These are phyloP conservation scores for Drosophila suboccidentalis DNA, from an alignment of 2,888 invertebrate species.

Conservation along the genomic window DNA sequence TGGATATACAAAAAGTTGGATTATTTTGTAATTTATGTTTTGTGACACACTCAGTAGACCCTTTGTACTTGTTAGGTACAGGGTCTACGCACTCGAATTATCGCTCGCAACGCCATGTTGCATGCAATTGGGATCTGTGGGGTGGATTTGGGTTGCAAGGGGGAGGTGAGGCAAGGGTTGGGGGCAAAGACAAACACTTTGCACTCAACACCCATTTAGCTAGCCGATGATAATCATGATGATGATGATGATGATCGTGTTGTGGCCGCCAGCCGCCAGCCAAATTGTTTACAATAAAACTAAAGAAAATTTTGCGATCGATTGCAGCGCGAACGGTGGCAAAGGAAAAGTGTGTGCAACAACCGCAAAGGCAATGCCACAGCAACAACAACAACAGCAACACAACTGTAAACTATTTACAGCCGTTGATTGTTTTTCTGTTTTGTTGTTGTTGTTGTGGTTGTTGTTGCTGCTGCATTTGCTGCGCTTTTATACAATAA, in stretches of 20 bases:
- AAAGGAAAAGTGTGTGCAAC: conserved; percentile 62
- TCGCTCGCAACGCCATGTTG: conserved; percentile 50
- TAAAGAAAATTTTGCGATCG: conserved; percentile 71
- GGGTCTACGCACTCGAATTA: neutral
- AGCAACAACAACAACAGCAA: conserved; percentile 16
- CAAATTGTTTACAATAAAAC: conserved; percentile 77
- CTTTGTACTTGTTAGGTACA: neutral
- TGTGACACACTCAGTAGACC: neutral
- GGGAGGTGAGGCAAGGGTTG: conserved; percentile 1
- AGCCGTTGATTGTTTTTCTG: conserved; percentile 72
- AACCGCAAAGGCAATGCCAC: conserved; percentile 61
- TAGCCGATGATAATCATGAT: conserved; percentile 36
- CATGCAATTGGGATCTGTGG: conserved; percentile 14
- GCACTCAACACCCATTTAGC: conserved; percentile 81
- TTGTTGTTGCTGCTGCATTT: conserved; percentile 48
- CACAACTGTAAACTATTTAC: conserved; percentile 78
- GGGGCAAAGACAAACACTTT: conserved; percentile 69
- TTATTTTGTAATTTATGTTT: neutral
- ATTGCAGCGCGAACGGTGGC: conserved; percentile 61
- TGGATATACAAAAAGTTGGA: too few species aligned
- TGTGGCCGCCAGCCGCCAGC: conserved; percentile 72
- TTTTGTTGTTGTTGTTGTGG: conserved; percentile 22
- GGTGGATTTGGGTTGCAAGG: neutral
- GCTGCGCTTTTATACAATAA: conserved; percentile 75
- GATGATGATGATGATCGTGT: conserved; percentile 47